Evolutionary conservation across 2,797 vertebrate genomes (phyloP), one percentile per base, ranked within the genome.

Genomic region (Anguilla pacifica): DNA sequence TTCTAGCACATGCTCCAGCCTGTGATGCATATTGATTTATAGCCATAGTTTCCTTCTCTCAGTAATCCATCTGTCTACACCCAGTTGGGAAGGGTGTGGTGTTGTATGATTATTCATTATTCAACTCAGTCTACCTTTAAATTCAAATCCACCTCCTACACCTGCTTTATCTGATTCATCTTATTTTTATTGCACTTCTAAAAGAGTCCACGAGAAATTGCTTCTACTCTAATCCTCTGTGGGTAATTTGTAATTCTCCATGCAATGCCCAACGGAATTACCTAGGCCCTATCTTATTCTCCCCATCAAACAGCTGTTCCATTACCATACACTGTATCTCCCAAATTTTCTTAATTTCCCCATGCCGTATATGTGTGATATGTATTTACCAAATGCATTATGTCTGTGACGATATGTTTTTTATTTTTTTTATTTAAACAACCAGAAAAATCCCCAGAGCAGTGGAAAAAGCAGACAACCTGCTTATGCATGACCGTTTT

Each of bases 101-200:
- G 43, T 39, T 43, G 35, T 19, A 39, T 15, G 35, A 39, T 77
- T 77, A 39, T 77, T 25, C 72, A 77, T 77, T 19, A 77, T 19
- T 77, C 31, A 77, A 35, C 72, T 43, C 11, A 77, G 31, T 77
- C 72, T 35, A 6, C 31, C 72, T 77, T 77, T 11, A 77, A 39
- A 77, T 83, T 83, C 49, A 51, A 39, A 83, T 83, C 43, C 51
- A 77, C 72, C 19, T 19, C 31, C 72, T 43, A 77, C 35, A 77
- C 46, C 82, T 83, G 82, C 82, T 57, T 83, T 83, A 28, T 55
- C 46, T 55, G 82, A 83, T 55, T 83, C 3, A 51, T 55, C 25
- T 83, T 31, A 51, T 83, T 53, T 83, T 53, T 83, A 53, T 83
- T 83, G 53, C 82, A 83, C 28, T 28, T 83, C 53, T 57, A 53